Percentiles rank a stretch among this genome's conserved stretches.
Conservation (phyloP, 1,140 invertebrate genomes). For the Drosophila virilis region DNA sequence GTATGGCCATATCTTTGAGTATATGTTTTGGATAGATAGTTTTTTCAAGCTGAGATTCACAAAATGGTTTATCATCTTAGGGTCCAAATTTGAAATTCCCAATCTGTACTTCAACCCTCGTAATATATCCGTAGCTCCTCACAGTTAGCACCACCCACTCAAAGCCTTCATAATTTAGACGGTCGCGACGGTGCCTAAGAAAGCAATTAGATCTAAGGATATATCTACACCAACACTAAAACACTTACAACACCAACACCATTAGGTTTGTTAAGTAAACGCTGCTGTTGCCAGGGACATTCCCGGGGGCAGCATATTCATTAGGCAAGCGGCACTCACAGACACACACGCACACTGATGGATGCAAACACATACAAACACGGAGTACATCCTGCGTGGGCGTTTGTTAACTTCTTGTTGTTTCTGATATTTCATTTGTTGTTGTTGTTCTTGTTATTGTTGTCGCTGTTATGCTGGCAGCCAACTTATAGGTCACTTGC, state of each 20-base stretch:
- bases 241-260: conserved; percentile 41
- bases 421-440: neutral
- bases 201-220: conserved; percentile 76
- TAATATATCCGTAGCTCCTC: neutral
- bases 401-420: conserved; percentile 22
- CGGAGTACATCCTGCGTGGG: conserved; percentile 22
- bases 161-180: conserved; percentile 67
- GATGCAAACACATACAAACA: neutral
- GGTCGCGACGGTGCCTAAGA: conserved; percentile 67
- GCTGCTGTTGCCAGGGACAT: conserved; percentile 9
- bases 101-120: conserved; percentile 21
- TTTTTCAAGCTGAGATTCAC: too few relatives aligned
- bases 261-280: conserved; percentile 49
- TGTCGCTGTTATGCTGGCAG: conserved; percentile 33
- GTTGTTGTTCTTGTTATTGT: conserved; percentile 19
- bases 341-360: neutral
- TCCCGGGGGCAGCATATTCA: conserved; percentile 66
- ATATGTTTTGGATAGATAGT: too few relatives aligned
- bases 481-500: conserved; percentile 73
- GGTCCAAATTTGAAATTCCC: neutral
- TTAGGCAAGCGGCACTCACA: conserved; percentile 49
- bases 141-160: conserved; percentile 1
- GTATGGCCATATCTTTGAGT: too few relatives aligned
- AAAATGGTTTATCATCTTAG: neutral
- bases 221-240: conserved; percentile 56